These are phyloP conservation scores for Neuroterus valhalla DNA, from an alignment of 1,140 invertebrate genomes.

Conservation along the genomic window DNA sequence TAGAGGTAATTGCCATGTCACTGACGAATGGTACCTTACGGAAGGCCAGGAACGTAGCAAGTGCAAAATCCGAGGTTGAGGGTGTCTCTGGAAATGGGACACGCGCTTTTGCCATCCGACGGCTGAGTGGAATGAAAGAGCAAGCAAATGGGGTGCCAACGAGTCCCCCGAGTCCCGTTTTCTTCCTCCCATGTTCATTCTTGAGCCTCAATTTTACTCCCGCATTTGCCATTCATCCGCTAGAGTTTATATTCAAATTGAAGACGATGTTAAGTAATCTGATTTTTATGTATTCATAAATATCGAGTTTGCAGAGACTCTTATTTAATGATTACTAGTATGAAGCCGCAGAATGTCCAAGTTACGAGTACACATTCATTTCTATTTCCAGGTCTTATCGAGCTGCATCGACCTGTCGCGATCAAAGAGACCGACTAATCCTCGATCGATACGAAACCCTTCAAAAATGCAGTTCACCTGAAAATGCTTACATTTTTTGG, in stretches of 20 bases:
- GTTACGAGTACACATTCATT: too few species aligned
- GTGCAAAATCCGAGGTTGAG: neutral
- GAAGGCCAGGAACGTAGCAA: neutral
- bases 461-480: too few species aligned
- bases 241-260: neutral
- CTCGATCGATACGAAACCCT: too few species aligned
- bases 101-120: constrained; percentile 24
- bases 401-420: too few species aligned
- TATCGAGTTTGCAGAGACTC: too few species aligned
- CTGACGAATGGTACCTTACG: constrained; percentile 8
- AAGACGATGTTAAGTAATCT: too few species aligned
- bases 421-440: too few species aligned
- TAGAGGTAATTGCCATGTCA: constrained; percentile 24
- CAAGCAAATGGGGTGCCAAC: constrained; percentile 21
- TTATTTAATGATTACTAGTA: too few species aligned
- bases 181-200: neutral
- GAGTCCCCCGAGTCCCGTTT: constrained; percentile 24
- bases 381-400: too few species aligned
- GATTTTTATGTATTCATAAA: too few species aligned
- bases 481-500: too few species aligned
- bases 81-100: neutral
- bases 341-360: too few species aligned
- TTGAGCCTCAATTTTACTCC: constrained; percentile 3
- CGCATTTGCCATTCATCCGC: constrained; percentile 8
- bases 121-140: constrained; percentile 7